Evolutionary conservation across 2,113 vertebrate species (phyloP).

Genomic region (Orthonyx spaldingii): DNA sequence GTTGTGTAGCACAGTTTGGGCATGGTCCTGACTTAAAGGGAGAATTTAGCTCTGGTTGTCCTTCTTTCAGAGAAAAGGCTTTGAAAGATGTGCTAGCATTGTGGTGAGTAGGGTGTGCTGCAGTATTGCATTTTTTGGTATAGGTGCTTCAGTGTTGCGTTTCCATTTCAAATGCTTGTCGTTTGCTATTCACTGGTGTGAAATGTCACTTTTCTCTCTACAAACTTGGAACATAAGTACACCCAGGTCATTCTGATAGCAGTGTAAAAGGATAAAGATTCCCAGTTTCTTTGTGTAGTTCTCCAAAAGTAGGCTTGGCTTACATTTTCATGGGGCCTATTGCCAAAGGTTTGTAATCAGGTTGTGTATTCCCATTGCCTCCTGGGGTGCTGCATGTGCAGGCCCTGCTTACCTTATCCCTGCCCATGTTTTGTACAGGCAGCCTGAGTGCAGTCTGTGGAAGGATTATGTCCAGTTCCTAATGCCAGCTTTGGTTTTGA

Average conservation of each 20-base stretch:
- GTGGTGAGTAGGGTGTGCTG: not conserved
- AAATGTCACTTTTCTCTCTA: not conserved
- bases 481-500: not conserved
- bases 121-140: not conserved
- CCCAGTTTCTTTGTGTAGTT: not conserved
- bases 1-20: not conserved
- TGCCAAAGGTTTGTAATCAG: not conserved
- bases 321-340: not conserved
- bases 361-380: not conserved
- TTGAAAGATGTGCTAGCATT: not conserved
- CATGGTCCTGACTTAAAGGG: not conserved
- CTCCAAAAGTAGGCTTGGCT: not conserved
- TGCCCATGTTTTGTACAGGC: not conserved
- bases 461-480: not conserved
- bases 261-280: not conserved
- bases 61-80: not conserved
- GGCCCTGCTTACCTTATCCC: not conserved
- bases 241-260: not conserved
- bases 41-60: not conserved
- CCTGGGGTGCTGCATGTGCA: not conserved
- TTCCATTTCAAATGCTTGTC: not conserved
- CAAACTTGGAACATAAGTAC: not conserved
- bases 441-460: not conserved
- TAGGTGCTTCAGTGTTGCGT: not conserved
- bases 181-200: not conserved